phyloP scores from a whole-genome alignment of 2,888 invertebrate genomes.

The Nowickia ferox region DNA sequence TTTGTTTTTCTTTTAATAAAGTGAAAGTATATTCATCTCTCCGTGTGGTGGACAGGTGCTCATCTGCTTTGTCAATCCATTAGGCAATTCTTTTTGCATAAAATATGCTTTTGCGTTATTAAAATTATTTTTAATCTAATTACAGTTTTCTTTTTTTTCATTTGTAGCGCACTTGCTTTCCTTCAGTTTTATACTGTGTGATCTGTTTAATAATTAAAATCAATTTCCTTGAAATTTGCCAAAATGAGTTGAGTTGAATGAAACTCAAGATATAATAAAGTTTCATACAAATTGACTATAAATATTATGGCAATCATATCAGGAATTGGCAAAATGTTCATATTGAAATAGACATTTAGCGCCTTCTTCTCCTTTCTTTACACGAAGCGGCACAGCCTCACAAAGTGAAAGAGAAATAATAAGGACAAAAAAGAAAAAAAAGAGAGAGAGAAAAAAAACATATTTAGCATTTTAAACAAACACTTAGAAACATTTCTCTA shows the following conservation, averaged over 20 bases:
- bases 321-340: constrained; percentile 44
- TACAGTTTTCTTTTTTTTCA: background rate
- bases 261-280: constrained; percentile 29
- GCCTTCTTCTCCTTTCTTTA: background rate
- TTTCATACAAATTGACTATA: constrained; percentile 60
- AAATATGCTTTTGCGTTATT: background rate
- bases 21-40: background rate
- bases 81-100: background rate
- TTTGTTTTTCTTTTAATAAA: too few relatives aligned
- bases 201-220: constrained; percentile 63
- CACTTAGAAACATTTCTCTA: constrained; percentile 60
- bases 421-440: background rate
- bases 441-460: background rate
- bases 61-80: background rate
- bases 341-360: constrained; percentile 43
- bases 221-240: constrained; percentile 55
- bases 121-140: background rate
- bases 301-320: constrained; percentile 52
- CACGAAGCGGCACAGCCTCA: background rate
- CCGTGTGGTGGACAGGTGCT: background rate
- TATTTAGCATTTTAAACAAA: constrained; percentile 59
- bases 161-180: background rate
- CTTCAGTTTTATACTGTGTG: background rate
- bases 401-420: background rate
- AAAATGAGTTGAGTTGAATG: constrained; percentile 29